Evolutionary conservation across 2,113 vertebrate genomes (phyloP).

Genomic region (Pycnonotus jocosus): DNA sequence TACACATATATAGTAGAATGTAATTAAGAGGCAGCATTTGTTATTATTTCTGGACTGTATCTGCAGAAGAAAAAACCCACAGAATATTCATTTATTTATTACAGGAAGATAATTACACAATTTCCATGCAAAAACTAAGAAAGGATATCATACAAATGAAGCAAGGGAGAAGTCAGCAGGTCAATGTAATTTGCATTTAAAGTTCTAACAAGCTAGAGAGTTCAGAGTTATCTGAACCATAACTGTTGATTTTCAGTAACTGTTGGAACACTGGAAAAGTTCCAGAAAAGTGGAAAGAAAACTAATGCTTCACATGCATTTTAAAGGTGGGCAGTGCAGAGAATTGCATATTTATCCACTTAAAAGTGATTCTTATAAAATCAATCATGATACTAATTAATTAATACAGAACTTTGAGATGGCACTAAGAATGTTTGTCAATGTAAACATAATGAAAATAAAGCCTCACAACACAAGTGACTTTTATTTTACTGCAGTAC

Average conservation of each 20-base stretch:
- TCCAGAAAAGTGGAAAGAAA: not conserved
- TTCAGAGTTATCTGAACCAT: not conserved
- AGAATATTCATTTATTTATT: not conserved
- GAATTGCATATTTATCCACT: not conserved
- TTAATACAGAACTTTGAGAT: not conserved
- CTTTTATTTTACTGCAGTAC: not conserved
- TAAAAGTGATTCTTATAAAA: not conserved
- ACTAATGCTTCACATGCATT: not conserved
- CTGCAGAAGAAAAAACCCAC: not conserved
- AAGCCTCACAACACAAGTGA: not conserved
- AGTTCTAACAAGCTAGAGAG: not conserved
- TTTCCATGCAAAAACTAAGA: not conserved
- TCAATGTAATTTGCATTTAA: not conserved
- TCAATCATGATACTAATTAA: not conserved
- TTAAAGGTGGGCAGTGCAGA: not conserved
- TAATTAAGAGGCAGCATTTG: not conserved
- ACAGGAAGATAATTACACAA: not conserved
- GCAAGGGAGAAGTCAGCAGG: not conserved
- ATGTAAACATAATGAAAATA: not conserved
- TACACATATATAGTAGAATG: not conserved
- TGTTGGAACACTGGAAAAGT: not conserved
- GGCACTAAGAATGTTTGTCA: not conserved
- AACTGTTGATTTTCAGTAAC: not conserved
- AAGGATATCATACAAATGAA: not conserved
- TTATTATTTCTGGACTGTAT: not conserved